These are phyloP conservation scores for Erpornis zantholeuca DNA, from an alignment of 2,113 vertebrate species.

Conservation along the genomic window DNA sequence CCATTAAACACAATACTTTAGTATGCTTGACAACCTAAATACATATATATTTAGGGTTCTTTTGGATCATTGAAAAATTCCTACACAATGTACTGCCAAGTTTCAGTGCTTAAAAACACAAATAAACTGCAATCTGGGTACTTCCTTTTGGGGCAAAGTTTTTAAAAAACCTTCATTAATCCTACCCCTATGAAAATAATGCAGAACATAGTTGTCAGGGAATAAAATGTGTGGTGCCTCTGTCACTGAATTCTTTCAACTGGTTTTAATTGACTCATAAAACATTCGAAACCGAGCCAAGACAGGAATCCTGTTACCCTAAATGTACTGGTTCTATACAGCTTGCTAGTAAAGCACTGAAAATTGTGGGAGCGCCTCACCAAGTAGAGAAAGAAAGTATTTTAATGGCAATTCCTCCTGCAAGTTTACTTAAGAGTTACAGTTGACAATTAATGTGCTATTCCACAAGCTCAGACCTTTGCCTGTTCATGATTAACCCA, in stretches of 20 bases:
- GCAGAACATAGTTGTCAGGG: neutral
- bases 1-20: neutral
- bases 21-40: neutral
- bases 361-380: neutral
- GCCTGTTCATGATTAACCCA: neutral
- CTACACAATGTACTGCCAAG: neutral
- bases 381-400: neutral
- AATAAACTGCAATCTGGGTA: neutral
- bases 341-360: neutral
- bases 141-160: neutral
- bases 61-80: neutral
- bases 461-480: neutral
- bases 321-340: neutral
- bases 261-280: conserved; percentile 54
- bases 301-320: conserved; percentile 1
- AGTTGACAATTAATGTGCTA: neutral
- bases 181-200: conserved; percentile 22
- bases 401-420: neutral
- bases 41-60: neutral
- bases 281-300: neutral
- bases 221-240: conserved; percentile 26
- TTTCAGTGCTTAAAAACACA: neutral
- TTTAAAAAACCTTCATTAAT: conserved; percentile 19
- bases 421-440: conserved; percentile 3
- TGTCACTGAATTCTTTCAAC: conserved; percentile 38